Conservation (phyloP, 1,140 invertebrate species). For the Araneus ventricosus region DNA sequence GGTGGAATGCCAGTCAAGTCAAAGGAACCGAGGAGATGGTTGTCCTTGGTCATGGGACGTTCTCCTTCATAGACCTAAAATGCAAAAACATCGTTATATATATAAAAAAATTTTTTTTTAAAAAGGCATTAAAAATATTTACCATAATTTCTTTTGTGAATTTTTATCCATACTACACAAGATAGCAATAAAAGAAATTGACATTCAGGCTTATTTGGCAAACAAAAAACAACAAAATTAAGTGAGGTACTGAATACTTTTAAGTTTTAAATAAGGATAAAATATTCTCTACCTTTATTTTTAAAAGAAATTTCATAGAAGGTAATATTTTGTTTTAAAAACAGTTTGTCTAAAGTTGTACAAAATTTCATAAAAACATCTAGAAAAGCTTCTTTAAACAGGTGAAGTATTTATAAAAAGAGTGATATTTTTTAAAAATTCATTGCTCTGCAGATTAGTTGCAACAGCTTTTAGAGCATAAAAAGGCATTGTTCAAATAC, state of each 20-base stretch:
- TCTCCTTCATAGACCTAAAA: constrained; percentile 94
- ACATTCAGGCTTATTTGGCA: background rate
- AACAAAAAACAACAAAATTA: background rate
- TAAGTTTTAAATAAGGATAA: too few species aligned
- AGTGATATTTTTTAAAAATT: too few species aligned
- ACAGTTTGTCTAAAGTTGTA: too few species aligned
- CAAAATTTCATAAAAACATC: too few species aligned
- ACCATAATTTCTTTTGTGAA: background rate
- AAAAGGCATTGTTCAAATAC: too few species aligned
- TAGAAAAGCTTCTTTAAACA: too few species aligned
- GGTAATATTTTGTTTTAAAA: too few species aligned
- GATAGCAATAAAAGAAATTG: background rate
- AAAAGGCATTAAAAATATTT: background rate
- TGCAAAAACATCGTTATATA: background rate
- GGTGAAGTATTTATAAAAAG: too few species aligned
- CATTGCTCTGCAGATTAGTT: too few species aligned
- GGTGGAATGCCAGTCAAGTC: constrained; percentile 99
- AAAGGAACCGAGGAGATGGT: constrained; percentile 98
- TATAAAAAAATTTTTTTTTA: background rate
- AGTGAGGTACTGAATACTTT: background rate
- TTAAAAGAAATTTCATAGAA: too few species aligned
- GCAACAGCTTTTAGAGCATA: too few species aligned
- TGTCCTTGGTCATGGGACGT: constrained; percentile 99
- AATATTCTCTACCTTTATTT: too few species aligned
- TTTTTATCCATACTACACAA: background rate